Evolutionary conservation across 2,113 vertebrate genomes (phyloP).

Genomic region (Percina caprodes): DNA sequence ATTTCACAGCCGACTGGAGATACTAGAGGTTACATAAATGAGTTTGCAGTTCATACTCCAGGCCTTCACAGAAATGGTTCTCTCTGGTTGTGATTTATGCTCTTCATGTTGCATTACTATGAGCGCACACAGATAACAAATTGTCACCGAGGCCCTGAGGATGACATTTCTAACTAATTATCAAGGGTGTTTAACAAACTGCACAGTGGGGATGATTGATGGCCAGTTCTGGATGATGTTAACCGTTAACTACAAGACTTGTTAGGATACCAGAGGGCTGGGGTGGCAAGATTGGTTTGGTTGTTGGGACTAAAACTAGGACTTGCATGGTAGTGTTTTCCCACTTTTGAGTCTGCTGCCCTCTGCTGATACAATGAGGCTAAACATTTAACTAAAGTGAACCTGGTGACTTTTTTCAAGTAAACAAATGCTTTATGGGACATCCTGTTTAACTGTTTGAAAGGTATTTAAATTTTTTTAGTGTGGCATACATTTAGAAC

Average conservation of each 20-base stretch:
- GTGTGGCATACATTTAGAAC: not conserved
- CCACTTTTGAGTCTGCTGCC: constrained; percentile 72
- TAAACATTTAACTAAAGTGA: not conserved
- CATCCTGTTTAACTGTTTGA: not conserved
- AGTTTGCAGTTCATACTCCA: constrained; percentile 6
- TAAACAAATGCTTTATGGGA: not conserved
- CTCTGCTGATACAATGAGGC: constrained; percentile 70
- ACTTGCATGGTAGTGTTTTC: not conserved
- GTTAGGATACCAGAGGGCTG: not conserved
- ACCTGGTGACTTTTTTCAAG: not conserved
- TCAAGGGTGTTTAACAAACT: constrained; percentile 11
- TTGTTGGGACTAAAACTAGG: not conserved
- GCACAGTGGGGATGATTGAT: not conserved
- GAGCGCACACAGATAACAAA: constrained; percentile 3
- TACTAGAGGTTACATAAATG: constrained; percentile 3
- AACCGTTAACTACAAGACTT: not conserved
- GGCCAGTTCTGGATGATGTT: constrained; percentile 4
- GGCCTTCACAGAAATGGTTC: not conserved
- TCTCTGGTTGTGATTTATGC: not conserved
- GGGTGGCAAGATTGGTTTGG: not conserved
- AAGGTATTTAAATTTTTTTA: not conserved
- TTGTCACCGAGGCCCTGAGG: constrained; percentile 3
- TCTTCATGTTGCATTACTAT: not conserved
- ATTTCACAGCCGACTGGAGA: constrained; percentile 39
- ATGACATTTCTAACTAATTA: not conserved